Percentiles rank a stretch among this genome's conserved stretches.
Evolutionary conservation across 2,888 invertebrate genomes (phyloP).

Genomic region (Apantesis nais): DNA sequence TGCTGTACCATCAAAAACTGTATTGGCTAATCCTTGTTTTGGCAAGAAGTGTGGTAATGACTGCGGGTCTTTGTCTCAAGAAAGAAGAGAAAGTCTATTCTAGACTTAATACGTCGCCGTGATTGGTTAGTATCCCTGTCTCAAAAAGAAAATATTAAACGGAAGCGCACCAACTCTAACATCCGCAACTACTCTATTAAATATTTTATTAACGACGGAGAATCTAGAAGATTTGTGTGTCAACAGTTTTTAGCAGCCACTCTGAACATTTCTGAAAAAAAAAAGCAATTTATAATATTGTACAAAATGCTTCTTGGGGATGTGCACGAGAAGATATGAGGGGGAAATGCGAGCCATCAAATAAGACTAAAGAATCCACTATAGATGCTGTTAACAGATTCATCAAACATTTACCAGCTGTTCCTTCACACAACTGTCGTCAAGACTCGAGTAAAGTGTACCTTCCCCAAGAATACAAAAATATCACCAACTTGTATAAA

Average conservation of each 20-base stretch:
- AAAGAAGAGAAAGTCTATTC: too few species aligned
- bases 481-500: not conserved
- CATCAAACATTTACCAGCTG: slow-evolving; percentile 16
- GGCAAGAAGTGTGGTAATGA: not conserved
- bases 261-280: not conserved
- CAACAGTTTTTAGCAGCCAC: slow-evolving; percentile 15
- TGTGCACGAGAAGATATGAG: slow-evolving; percentile 2
- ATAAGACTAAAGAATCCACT: slow-evolving; percentile 9
- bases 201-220: too few species aligned
- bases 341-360: not conserved
- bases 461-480: slow-evolving; percentile 10
- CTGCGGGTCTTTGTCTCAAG: not conserved
- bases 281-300: slow-evolving; percentile 6
- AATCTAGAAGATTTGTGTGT: not conserved
- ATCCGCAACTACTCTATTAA: not conserved
- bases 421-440: slow-evolving; percentile 17
- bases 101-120: not conserved
- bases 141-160: not conserved
- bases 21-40: not conserved
- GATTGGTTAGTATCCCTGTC: not conserved
- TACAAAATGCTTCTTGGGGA: slow-evolving; percentile 11
- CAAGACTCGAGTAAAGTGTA: slow-evolving; percentile 29
- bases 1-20: not conserved
- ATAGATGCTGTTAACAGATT: not conserved
- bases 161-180: not conserved